Percentiles rank a stretch among this genome's conserved stretches.
phyloP scores from a whole-genome alignment of 1,140 invertebrate genomes.

The Plodia interpunctella region DNA sequence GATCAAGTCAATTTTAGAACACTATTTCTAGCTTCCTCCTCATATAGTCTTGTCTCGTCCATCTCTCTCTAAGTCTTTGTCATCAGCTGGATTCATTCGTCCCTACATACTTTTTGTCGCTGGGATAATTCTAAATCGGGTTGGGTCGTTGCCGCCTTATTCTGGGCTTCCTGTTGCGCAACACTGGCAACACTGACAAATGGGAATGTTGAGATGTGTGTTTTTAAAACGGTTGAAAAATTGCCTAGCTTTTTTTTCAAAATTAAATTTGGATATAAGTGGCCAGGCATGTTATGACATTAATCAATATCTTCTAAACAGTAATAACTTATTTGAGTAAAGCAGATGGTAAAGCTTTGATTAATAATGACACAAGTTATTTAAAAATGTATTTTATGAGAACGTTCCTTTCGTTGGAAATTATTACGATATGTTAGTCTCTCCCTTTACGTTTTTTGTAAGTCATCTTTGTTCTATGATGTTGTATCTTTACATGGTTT shows the following conservation, averaged over 20 bases:
- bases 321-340: not conserved
- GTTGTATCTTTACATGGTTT: not conserved
- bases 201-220: conserved; percentile 13
- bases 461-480: not conserved
- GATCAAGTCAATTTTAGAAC: too few relatives aligned
- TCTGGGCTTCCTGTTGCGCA: conserved; percentile 45
- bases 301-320: not conserved
- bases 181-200: conserved; percentile 22
- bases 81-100: conserved; percentile 33
- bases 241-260: not conserved
- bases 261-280: not conserved
- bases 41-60: not conserved
- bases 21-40: not conserved
- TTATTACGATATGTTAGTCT: too few relatives aligned
- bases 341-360: not conserved
- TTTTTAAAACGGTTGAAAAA: conserved; percentile 9
- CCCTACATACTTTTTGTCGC: conserved; percentile 56
- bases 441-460: not conserved
- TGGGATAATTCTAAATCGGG: conserved; percentile 56
- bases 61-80: not conserved
- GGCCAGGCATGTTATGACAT: not conserved
- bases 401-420: too few relatives aligned
- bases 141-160: conserved; percentile 44
- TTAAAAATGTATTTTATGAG: not conserved
- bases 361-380: not conserved